Evolutionary conservation across 2,888 invertebrate species (phyloP).

Genomic region (Rhaphigaster nebulosa): DNA sequence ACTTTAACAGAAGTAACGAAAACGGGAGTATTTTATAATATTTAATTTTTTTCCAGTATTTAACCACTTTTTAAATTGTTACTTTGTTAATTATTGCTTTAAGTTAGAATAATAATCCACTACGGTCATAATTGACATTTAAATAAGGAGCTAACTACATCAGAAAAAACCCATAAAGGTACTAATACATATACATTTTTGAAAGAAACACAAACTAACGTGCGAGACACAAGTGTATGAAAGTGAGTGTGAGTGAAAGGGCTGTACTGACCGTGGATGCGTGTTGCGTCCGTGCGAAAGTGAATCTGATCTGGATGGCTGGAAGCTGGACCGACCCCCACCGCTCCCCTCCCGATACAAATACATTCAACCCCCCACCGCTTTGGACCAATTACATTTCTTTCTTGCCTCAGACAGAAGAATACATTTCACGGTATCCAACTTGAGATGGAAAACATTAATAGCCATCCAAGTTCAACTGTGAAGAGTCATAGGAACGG

Average conservation of each 20-base stretch:
- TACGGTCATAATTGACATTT: not conserved
- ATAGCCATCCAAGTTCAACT: not conserved
- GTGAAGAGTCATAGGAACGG: not conserved
- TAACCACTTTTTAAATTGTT: not conserved
- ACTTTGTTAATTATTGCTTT: no score
- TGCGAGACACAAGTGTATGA: constrained; percentile 1
- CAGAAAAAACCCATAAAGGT: not conserved
- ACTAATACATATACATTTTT: not conserved
- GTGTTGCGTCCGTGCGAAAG: constrained; percentile 58
- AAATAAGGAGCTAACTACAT: not conserved
- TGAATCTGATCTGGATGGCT: constrained; percentile 57
- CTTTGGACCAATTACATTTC: constrained; percentile 29
- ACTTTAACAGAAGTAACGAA: not conserved
- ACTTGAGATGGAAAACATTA: not conserved
- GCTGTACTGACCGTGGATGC: constrained; percentile 58
- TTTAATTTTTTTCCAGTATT: not conserved
- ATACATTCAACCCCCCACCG: constrained; percentile 40
- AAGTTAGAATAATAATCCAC: not conserved
- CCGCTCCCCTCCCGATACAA: constrained; percentile 52
- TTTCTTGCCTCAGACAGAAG: not conserved
- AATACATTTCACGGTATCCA: not conserved
- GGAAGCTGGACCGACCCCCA: constrained; percentile 45
- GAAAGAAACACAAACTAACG: not conserved
- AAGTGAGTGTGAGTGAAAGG: constrained; percentile 49
- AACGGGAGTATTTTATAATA: not conserved